These are phyloP conservation scores for Ophiothrix spiculata DNA, from an alignment of 35 echinoderm and acorn worm species.

Conservation along the genomic window DNA sequence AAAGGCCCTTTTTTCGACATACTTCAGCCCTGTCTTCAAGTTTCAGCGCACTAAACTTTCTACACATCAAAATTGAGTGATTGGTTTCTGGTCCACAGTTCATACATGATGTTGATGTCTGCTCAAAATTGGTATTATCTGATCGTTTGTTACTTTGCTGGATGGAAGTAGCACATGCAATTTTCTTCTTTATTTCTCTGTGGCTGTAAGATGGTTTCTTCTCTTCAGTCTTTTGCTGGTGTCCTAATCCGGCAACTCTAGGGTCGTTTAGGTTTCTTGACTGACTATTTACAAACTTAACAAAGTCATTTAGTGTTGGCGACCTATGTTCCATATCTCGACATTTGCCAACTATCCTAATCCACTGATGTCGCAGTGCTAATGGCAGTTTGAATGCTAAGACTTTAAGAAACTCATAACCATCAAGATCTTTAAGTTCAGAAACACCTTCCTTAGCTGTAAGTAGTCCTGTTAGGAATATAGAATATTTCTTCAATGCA, in stretches of 20 bases:
- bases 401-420: not conserved
- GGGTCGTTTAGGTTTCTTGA: constrained; percentile 10
- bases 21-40: not conserved
- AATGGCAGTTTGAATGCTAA: not conserved
- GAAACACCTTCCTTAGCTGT: not conserved
- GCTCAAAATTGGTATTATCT: too few species aligned
- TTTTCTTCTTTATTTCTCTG: too few species aligned
- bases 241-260: not conserved
- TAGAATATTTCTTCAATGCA: constrained; percentile 1
- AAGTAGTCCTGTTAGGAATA: not conserved
- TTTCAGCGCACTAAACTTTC: not conserved
- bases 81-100: not conserved
- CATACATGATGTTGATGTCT: constrained; percentile 13
- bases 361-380: constrained; percentile 7
- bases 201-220: not conserved
- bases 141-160: too few species aligned
- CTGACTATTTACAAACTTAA: not conserved
- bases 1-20: not conserved
- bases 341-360: not conserved
- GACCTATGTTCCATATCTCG: not conserved
- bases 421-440: not conserved
- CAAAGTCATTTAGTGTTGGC: not conserved
- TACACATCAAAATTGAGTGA: not conserved
- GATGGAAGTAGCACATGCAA: too few species aligned
- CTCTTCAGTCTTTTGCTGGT: too few species aligned